Percentiles rank a stretch among this genome's conserved stretches.
Evolutionary conservation across 2,888 invertebrate species (phyloP).

Genomic region (Dicyrtomina minuta): DNA sequence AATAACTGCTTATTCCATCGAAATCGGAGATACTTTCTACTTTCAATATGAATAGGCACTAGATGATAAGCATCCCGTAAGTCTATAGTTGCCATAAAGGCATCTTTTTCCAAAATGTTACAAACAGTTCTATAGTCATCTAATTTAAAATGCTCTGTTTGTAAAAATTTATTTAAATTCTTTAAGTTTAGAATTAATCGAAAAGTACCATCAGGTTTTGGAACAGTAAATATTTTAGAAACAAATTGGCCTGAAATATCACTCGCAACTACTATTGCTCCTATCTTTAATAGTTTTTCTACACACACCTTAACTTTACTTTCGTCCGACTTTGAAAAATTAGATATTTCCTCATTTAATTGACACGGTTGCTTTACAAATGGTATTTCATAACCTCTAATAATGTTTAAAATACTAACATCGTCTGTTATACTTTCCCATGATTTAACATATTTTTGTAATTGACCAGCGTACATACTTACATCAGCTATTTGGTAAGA

Average conservation of each 20-base stretch:
- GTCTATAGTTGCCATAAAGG: neutral
- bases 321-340: neutral
- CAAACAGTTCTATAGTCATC: neutral
- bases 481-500: neutral
- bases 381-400: neutral
- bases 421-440: conserved; percentile 2
- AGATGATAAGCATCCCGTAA: conserved; percentile 29
- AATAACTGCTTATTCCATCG: conserved; percentile 9
- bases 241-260: conserved; percentile 18
- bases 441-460: neutral
- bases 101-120: neutral
- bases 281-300: neutral
- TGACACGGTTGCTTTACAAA: neutral
- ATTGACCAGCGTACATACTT: neutral
- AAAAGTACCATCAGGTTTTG: neutral
- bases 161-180: neutral
- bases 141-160: neutral
- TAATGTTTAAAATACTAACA: neutral
- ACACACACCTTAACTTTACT: neutral
- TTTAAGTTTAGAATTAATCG: neutral
- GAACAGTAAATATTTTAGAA: conserved; percentile 28
- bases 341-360: neutral
- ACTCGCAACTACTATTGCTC: neutral
- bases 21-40: conserved; percentile 31
- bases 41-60: conserved; percentile 17